Evolutionary conservation across 2,797 vertebrate species (phyloP), one percentile per base, ranked within the genome.

Genomic region (Ptychadena robeensis): DNA sequence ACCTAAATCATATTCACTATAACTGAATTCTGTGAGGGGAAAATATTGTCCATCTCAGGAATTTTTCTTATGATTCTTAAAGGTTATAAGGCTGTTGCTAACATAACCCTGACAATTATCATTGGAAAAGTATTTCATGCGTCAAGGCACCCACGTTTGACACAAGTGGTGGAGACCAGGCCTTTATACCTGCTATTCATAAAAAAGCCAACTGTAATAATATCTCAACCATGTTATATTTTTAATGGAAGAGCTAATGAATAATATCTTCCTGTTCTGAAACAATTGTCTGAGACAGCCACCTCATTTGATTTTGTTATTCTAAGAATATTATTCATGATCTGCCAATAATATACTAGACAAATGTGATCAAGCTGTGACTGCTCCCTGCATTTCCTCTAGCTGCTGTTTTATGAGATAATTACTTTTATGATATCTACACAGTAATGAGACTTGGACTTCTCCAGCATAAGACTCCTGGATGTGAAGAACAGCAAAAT

Each of bases 401-500:
- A 30, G 44, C 35, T 25, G 25, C 38, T 32, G 22, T 73, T 27
- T 22, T 48, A 73, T 81, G 70, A 65, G 12, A 73, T 73, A 72
- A 81, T 73, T 30, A 40, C 61, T 81, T 69, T 79, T 32, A 69
- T 77, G 74, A 66, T 67, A 57, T 68, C 31, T 57, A 25, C 22
- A 28, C 65, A 79, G 40, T 79, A 79, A 69, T 35, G 37, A 28
- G 9, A 61, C 59, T 27, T 28, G n/a, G 65, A 6, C 38, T 48
- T 65, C 31, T 68, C 9, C 18, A 65, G 37, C 14, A 30, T 78
- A 78, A 65, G 22, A 30, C 65, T 64, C 5, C 7, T 30, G 64
- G 27, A 9, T 48, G 27, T 57, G 53, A 79, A 57, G 53, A 12
- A 68, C 66, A 75, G 22, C 31, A 57, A 68, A 78, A 79, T 66